Conservation (phyloP, 2,797 vertebrate genomes). For the Poecilia picta region DNA sequence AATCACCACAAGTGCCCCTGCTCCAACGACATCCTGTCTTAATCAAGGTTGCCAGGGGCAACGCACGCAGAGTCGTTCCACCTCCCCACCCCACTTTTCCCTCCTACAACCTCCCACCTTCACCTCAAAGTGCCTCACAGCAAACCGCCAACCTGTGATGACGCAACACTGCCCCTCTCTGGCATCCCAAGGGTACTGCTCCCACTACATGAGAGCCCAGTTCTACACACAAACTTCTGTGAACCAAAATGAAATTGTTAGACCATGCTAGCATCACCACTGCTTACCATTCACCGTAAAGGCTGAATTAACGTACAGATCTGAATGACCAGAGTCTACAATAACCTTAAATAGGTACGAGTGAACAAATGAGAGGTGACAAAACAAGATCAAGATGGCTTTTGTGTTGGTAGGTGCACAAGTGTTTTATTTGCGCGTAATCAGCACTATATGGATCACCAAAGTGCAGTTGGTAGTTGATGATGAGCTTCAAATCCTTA, state of each 20-base stretch:
- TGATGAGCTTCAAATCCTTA: slow-evolving; percentile 52
- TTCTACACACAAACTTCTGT: slow-evolving; percentile 27
- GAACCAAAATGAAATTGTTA: slow-evolving; percentile 39
- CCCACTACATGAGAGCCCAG: background rate
- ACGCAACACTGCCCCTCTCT: slow-evolving; percentile 68
- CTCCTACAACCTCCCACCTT: background rate
- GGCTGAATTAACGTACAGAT: slow-evolving; percentile 52
- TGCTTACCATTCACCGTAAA: slow-evolving; percentile 52
- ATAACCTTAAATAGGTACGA: background rate
- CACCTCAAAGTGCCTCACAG: background rate
- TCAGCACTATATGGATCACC: slow-evolving; percentile 66
- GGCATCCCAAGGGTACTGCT: slow-evolving; percentile 13
- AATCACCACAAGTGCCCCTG: slow-evolving; percentile 69
- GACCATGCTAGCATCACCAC: slow-evolving; percentile 32
- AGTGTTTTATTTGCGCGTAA: slow-evolving; percentile 23
- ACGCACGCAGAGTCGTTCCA: slow-evolving; percentile 33
- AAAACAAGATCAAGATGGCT: background rate
- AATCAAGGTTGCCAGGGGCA: slow-evolving; percentile 75
- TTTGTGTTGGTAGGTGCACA: background rate
- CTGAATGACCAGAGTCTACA: slow-evolving; percentile 58
- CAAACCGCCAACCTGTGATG: background rate
- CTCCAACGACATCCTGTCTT: slow-evolving; percentile 51
- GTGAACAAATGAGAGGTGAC: background rate
- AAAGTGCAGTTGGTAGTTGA: slow-evolving; percentile 69
- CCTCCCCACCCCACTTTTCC: background rate